Conservation (phyloP, 2,888 invertebrate species). For the Plebejus melissa region DNA sequence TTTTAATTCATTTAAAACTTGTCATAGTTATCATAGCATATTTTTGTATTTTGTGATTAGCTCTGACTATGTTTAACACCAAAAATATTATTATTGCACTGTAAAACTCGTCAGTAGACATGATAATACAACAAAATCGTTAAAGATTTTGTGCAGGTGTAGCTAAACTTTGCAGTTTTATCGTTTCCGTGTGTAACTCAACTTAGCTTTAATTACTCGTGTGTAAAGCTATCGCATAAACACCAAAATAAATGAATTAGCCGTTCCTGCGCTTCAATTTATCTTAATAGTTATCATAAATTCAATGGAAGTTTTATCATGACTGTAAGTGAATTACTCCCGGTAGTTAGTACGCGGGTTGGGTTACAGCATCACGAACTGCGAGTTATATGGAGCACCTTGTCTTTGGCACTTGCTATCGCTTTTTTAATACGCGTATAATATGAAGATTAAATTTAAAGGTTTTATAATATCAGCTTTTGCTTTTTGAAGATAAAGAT, state of each 20-base stretch:
- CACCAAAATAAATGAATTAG: conserved; percentile 11
- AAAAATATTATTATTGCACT: too few relatives aligned
- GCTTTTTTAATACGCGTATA: not conserved
- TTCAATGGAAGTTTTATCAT: conserved; percentile 34
- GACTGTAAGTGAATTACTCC: conserved; percentile 35
- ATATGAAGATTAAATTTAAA: not conserved
- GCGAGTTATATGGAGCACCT: conserved; percentile 17
- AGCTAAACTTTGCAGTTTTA: not conserved
- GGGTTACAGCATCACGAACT: conserved; percentile 60
- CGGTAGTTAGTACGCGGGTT: conserved; percentile 40
- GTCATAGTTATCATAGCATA: too few relatives aligned
- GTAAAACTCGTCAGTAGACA: too few relatives aligned
- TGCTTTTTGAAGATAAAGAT: too few relatives aligned
- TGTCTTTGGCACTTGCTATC: conserved; percentile 16
- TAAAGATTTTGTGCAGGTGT: too few relatives aligned
- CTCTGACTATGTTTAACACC: too few relatives aligned
- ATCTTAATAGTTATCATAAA: conserved; percentile 30
- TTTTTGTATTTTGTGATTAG: too few relatives aligned
- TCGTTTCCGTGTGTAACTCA: not conserved
- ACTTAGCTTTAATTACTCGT: not conserved
- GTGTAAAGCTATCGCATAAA: conserved; percentile 1
- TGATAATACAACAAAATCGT: too few relatives aligned
- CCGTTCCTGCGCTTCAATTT: conserved; percentile 19
- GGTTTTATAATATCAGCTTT: not conserved
- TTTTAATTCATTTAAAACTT: too few relatives aligned